phyloP scores from a whole-genome alignment of 1,140 invertebrate species.

The Drosophila grimshawi region DNA sequence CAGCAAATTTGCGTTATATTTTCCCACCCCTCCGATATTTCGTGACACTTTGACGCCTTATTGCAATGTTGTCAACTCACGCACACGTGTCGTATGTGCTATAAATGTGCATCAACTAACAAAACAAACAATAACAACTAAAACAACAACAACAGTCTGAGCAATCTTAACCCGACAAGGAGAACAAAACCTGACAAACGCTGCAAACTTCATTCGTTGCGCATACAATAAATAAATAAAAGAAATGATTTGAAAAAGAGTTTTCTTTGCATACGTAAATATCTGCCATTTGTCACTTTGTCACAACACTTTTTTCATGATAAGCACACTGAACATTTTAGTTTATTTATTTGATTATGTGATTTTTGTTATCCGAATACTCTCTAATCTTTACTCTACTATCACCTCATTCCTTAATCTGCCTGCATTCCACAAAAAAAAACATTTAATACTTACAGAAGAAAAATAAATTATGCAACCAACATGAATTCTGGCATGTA shows the following conservation, averaged over 20 bases:
- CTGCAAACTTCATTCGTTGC: constrained; percentile 54
- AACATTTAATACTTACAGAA: too few species aligned
- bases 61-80: constrained; percentile 58
- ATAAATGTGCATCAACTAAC: constrained; percentile 3
- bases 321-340: background rate
- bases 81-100: constrained; percentile 61
- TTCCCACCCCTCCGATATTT: constrained; percentile 2
- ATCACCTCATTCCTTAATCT: too few species aligned
- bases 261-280: constrained; percentile 3
- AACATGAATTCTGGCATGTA: too few species aligned
- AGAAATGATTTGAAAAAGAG: background rate
- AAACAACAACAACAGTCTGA: too few species aligned
- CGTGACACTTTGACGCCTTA: constrained; percentile 52
- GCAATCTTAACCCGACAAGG: constrained; percentile 6
- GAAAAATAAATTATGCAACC: too few species aligned
- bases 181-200: constrained; percentile 46
- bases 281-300: background rate
- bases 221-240: constrained; percentile 32
- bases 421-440: too few species aligned
- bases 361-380: background rate
- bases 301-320: background rate
- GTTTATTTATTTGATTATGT: background rate
- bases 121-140: too few species aligned
- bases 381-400: too few species aligned
- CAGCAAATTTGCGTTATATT: constrained; percentile 30